These are phyloP conservation scores for Macquaria australasica DNA, from an alignment of 2,113 vertebrate genomes.

Conservation along the genomic window DNA sequence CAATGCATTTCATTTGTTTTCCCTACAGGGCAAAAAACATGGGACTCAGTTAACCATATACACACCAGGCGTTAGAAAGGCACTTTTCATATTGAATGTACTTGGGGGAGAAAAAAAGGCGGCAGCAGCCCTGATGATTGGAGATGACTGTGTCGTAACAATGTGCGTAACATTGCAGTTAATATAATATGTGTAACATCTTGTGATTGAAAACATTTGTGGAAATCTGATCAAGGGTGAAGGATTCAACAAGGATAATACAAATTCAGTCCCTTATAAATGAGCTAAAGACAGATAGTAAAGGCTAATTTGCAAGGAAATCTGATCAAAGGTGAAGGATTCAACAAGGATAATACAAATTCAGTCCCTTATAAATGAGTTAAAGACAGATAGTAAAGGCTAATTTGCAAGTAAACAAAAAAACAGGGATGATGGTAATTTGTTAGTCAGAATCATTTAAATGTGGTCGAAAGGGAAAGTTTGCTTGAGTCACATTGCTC, in stretches of 20 bases:
- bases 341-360: neutral
- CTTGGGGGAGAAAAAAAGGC: neutral
- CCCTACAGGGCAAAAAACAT: neutral
- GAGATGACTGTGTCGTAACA: neutral
- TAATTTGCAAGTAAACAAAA: slow-evolving; percentile 78
- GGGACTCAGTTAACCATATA: neutral
- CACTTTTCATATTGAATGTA: slow-evolving; percentile 6
- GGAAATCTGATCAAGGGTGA: neutral
- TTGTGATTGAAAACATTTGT: neutral
- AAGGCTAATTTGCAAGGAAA: too few relatives aligned
- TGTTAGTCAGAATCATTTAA: slow-evolving; percentile 79
- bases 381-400: slow-evolving; percentile 6
- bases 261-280: slow-evolving; percentile 2
- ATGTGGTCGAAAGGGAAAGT: slow-evolving; percentile 55
- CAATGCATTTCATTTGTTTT: neutral
- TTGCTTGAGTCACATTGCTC: neutral
- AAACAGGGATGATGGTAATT: slow-evolving; percentile 51
- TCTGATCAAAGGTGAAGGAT: neutral
- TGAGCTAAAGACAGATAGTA: neutral
- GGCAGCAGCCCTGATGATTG: neutral
- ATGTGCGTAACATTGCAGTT: neutral
- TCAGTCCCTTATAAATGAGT: neutral
- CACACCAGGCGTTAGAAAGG: neutral
- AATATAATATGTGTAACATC: neutral
- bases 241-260: neutral